Evolutionary conservation across 2,888 invertebrate genomes (phyloP).

Genomic region (Acholoe squamosa): DNA sequence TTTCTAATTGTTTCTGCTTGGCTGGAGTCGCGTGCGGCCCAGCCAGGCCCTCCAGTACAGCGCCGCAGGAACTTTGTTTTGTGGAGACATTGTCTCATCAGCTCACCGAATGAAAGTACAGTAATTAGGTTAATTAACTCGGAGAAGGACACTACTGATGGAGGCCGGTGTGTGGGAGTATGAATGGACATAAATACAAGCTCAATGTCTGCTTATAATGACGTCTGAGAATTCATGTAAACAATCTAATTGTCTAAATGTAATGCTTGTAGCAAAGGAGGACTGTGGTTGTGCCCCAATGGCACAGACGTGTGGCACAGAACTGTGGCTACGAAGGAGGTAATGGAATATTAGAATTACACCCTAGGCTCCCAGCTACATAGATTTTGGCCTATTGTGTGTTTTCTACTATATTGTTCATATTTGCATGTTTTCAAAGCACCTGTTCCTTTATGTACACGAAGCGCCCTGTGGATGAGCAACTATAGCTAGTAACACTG

Average conservation of each 20-base stretch:
- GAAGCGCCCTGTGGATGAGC: too few relatives aligned
- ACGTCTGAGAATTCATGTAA: neutral
- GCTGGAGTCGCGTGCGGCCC: neutral
- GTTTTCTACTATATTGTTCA: too few relatives aligned
- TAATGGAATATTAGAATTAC: too few relatives aligned
- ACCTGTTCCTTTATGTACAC: too few relatives aligned
- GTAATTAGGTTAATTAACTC: neutral
- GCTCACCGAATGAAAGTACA: neutral
- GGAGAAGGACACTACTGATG: neutral
- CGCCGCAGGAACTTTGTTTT: neutral
- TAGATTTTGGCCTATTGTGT: too few relatives aligned
- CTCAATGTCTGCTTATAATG: neutral
- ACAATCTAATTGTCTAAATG: neutral
- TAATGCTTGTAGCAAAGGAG: too few relatives aligned
- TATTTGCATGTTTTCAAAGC: too few relatives aligned
- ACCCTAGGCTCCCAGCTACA: too few relatives aligned
- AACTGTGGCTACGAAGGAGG: too few relatives aligned
- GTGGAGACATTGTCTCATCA: neutral
- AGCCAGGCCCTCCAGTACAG: neutral
- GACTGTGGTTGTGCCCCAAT: too few relatives aligned
- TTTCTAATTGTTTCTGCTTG: conserved; percentile 11
- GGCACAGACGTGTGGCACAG: too few relatives aligned
- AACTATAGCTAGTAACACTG: too few relatives aligned
- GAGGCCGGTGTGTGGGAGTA: neutral
- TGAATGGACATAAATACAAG: neutral